Conservation (phyloP, 2,797 vertebrate species). For the Cirrhinus mrigala region DNA sequence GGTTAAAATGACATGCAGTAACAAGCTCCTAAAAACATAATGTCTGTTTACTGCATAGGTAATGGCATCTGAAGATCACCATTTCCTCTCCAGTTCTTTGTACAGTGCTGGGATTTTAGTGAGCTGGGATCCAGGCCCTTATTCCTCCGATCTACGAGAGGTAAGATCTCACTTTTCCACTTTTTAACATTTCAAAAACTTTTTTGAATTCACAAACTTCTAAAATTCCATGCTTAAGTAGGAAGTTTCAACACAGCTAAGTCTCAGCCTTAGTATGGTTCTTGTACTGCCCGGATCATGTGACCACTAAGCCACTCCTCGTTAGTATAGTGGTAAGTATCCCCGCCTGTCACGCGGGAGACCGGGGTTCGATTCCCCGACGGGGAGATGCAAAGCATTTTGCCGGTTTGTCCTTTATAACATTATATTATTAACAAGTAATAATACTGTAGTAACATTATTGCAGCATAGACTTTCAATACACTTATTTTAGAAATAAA, state of each 20-base stretch:
- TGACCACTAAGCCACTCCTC: conserved; percentile 28
- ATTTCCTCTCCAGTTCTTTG: conserved; percentile 82
- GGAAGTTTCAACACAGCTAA: background rate
- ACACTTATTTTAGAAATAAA: background rate
- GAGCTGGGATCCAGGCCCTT: conserved; percentile 84
- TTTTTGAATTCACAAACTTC: background rate
- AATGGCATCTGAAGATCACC: conserved; percentile 81
- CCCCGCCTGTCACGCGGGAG: conserved; percentile 55
- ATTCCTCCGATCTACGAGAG: conserved; percentile 79
- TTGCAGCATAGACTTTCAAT: background rate
- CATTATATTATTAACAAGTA: background rate
- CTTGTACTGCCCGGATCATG: rapidly evolving
- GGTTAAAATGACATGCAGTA: background rate
- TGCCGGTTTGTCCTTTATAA: background rate
- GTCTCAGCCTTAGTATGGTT: background rate
- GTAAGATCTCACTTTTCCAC: conserved; percentile 58
- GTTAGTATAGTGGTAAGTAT: conserved; percentile 1
- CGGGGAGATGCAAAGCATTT: conserved; percentile 50
- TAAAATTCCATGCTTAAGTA: background rate
- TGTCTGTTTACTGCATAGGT: conserved; percentile 66
- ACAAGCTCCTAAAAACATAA: background rate
- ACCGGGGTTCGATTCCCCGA: conserved; percentile 73
- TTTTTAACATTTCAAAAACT: background rate
- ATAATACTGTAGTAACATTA: background rate
- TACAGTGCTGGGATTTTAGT: conserved; percentile 82